Conservation (phyloP, 2,113 vertebrate genomes). For the Octodon degus region DNA sequence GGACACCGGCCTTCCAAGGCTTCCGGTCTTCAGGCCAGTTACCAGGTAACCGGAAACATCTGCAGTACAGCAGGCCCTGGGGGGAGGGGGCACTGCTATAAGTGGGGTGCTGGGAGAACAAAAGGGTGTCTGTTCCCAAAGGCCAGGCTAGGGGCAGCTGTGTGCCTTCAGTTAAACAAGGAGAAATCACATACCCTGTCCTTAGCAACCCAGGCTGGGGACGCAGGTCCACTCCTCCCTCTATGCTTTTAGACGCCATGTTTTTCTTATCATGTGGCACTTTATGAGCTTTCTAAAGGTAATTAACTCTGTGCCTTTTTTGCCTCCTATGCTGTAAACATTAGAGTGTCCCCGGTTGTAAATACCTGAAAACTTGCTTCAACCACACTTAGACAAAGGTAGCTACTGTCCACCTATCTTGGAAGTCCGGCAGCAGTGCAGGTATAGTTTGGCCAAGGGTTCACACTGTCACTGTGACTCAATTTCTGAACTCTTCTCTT, state of each 20-base stretch:
- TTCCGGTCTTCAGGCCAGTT: neutral
- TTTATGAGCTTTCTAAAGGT: conserved; percentile 1
- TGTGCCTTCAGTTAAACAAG: neutral
- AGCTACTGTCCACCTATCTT: neutral
- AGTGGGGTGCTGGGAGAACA: conserved; percentile 51
- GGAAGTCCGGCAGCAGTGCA: neutral
- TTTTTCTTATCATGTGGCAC: neutral
- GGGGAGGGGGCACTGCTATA: conserved; percentile 55
- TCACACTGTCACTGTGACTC: neutral
- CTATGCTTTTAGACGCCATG: neutral
- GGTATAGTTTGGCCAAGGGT: conserved; percentile 11
- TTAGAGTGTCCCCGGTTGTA: neutral
- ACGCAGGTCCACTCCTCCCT: neutral
- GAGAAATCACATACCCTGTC: neutral
- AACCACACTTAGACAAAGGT: neutral
- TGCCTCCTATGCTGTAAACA: neutral
- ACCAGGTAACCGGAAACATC: conserved; percentile 75
- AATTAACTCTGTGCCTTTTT: conserved; percentile 6
- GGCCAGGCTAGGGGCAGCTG: neutral
- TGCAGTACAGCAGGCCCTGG: neutral
- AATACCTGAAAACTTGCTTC: conserved; percentile 39
- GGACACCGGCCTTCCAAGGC: neutral
- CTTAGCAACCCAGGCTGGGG: neutral
- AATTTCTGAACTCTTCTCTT: neutral
- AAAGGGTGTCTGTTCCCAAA: conserved; percentile 70